Evolutionary conservation across 2,888 invertebrate species (phyloP).

Genomic region (Eledone cirrhosa): DNA sequence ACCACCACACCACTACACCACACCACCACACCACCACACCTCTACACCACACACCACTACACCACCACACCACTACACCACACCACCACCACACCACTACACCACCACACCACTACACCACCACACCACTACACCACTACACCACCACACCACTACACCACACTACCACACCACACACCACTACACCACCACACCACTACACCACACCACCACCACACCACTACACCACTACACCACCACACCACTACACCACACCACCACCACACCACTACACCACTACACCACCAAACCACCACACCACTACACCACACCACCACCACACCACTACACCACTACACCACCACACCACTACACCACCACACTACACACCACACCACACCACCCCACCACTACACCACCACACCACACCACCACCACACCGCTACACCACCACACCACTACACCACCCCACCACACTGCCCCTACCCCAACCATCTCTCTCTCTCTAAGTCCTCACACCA

Average conservation of each 20-base stretch:
- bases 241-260: not conserved
- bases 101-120: no score
- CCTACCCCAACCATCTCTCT: not conserved
- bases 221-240: no score
- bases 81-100: not conserved
- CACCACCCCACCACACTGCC: not conserved
- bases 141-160: not conserved
- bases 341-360: not conserved
- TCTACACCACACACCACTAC: no score
- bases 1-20: not conserved
- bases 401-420: not conserved
- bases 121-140: no score
- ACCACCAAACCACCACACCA: not conserved
- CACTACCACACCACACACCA: not conserved
- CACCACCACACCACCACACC: not conserved
- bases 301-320: no score
- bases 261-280: not conserved
- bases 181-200: no score
- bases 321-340: no score
- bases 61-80: not conserved
- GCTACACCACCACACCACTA: no score
- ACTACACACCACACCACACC: not conserved
- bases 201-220: no score
- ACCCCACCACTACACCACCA: not conserved
- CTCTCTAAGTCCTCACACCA: not conserved